Evolutionary conservation across 1,140 invertebrate genomes (phyloP).

Genomic region (Eriosoma lanigerum): DNA sequence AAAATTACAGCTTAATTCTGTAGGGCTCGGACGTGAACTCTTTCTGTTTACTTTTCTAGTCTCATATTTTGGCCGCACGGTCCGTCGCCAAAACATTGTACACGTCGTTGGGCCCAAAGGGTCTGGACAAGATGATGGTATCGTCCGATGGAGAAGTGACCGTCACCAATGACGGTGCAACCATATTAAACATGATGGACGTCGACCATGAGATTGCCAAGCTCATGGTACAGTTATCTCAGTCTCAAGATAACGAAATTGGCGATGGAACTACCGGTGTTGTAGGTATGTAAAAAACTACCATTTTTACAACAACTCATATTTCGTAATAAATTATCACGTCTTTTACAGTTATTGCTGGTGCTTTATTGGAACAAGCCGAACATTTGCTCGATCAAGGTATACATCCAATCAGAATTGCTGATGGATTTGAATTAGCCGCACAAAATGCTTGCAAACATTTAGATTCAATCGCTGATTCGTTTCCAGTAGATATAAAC

Average conservation of each 20-base stretch:
- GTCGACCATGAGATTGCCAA: conserved; percentile 99
- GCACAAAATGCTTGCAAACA: conserved; percentile 86
- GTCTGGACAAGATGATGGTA: conserved; percentile 93
- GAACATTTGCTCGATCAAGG: conserved; percentile 91
- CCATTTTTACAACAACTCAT: too few species aligned
- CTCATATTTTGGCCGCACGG: conserved; percentile 93
- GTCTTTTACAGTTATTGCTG: conserved; percentile 69
- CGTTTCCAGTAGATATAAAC: conserved; percentile 80
- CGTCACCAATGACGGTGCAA: conserved; percentile 99
- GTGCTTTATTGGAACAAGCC: conserved; percentile 94
- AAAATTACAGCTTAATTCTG: too few species aligned
- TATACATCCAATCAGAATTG: conserved; percentile 98
- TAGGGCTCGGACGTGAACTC: too few species aligned
- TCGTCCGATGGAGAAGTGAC: conserved; percentile 97
- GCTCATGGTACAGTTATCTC: conserved; percentile 94
- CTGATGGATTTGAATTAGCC: conserved; percentile 98
- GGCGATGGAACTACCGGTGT: conserved; percentile 99
- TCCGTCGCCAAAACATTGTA: conserved; percentile 86
- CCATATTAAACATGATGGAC: conserved; percentile 98
- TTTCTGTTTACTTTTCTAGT: conserved; percentile 67
- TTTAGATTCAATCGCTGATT: conserved; percentile 84
- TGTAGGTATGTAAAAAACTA: conserved; percentile 69
- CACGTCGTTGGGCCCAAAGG: conserved; percentile 96
- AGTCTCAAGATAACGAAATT: conserved; percentile 99
- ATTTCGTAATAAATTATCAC: too few species aligned